Evolutionary conservation across 1,140 invertebrate genomes (phyloP).

Genomic region (Phortica variegata): DNA sequence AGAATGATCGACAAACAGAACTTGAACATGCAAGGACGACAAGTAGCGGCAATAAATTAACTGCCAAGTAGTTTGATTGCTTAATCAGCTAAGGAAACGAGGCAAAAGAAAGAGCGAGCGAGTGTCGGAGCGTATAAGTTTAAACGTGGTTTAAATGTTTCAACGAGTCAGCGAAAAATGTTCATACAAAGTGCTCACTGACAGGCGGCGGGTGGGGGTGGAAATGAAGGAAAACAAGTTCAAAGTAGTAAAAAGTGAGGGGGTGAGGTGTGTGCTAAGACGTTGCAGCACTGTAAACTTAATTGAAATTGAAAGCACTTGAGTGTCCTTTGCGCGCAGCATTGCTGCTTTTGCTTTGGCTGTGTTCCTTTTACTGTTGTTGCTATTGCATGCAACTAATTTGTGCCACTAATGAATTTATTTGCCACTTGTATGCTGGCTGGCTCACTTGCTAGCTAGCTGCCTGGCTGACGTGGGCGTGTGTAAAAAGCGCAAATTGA

Average conservation of each 20-base stretch:
- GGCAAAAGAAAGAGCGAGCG: conserved; percentile 17
- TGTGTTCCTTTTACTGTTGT: too few relatives aligned
- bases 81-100: conserved; percentile 33
- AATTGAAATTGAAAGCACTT: conserved; percentile 55
- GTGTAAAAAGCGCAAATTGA: conserved; percentile 24
- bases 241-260: conserved; percentile 12
- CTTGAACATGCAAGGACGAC: not conserved
- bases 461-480: conserved; percentile 43
- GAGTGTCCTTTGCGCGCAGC: conserved; percentile 33
- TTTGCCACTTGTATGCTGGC: conserved; percentile 53
- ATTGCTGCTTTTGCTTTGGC: conserved; percentile 7
- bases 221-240: not conserved
- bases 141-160: conserved; percentile 50
- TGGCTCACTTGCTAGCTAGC: too few relatives aligned
- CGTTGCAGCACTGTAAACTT: conserved; percentile 36
- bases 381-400: conserved; percentile 47
- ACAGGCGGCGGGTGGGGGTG: conserved; percentile 8
- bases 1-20: too few relatives aligned
- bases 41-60: conserved; percentile 42
- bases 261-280: conserved; percentile 19
- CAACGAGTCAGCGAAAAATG: conserved; percentile 43
- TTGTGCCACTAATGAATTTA: conserved; percentile 54
- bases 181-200: conserved; percentile 18
- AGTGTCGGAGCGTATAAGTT: conserved; percentile 39
- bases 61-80: conserved; percentile 53